phyloP scores from a whole-genome alignment of 1,140 invertebrate genomes.

The Cyclina sinensis region DNA sequence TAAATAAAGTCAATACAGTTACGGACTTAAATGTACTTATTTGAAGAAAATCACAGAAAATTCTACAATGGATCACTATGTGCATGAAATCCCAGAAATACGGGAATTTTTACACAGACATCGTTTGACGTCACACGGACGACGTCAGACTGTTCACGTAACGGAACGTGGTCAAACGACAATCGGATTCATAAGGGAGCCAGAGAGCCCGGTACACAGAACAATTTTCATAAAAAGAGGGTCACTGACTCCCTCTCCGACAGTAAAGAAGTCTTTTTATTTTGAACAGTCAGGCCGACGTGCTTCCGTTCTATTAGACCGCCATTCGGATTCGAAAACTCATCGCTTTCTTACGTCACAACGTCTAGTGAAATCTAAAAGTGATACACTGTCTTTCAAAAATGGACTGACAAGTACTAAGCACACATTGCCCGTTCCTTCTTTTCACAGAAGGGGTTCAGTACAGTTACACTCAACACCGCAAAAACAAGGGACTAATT shows the following conservation, averaged over 20 bases:
- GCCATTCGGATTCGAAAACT: background rate
- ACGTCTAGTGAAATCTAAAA: background rate
- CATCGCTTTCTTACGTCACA: background rate
- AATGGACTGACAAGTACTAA: background rate
- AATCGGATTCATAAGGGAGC: conserved; percentile 24
- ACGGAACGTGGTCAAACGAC: conserved; percentile 25
- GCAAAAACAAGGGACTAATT: background rate
- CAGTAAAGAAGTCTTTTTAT: background rate
- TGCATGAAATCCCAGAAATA: conserved; percentile 2
- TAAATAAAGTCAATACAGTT: conserved; percentile 14
- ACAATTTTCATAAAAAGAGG: conserved; percentile 11
- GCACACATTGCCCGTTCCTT: background rate
- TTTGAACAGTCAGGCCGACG: background rate
- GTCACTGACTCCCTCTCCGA: conserved; percentile 18
- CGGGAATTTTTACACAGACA: conserved; percentile 34
- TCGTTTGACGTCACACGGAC: conserved; percentile 21
- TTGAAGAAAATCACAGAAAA: background rate
- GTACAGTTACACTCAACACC: background rate
- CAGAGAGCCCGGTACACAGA: background rate
- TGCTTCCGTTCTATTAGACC: background rate
- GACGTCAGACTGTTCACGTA: conserved; percentile 27
- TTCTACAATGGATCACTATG: background rate
- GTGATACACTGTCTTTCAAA: background rate
- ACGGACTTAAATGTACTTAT: background rate
- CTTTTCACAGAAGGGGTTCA: background rate